A percentile compares a stretch with the other conserved stretches of the same genome.
Conservation (phyloP, 2,888 invertebrate genomes). For the Leuctra nigra region DNA sequence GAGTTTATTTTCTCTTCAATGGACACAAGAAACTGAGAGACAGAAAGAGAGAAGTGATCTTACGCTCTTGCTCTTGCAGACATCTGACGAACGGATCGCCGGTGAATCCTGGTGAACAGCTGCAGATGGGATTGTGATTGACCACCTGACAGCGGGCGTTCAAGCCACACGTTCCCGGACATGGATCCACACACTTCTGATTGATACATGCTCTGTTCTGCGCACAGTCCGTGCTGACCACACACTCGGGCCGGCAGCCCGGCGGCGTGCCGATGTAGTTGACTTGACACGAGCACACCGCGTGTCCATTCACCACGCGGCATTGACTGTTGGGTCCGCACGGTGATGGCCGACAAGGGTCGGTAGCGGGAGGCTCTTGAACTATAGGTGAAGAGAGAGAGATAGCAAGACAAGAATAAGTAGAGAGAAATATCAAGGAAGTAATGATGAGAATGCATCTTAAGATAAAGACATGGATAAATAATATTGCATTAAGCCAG, state of each 20-base stretch:
- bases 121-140: constrained; percentile 65
- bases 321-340: constrained; percentile 81
- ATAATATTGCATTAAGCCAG: too few relatives aligned
- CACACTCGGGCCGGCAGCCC: constrained; percentile 65
- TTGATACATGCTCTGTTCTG: constrained; percentile 58
- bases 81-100: constrained; percentile 63
- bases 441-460: too few relatives aligned
- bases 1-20: too few relatives aligned
- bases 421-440: constrained; percentile 5
- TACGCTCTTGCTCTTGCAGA: constrained; percentile 27
- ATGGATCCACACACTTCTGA: constrained; percentile 65
- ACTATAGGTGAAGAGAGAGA: constrained; percentile 13
- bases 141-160: constrained; percentile 66
- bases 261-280: constrained; percentile 60
- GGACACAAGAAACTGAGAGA: not conserved
- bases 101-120: constrained; percentile 53
- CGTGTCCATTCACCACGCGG: constrained; percentile 61
- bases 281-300: constrained; percentile 62
- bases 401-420: constrained; percentile 18
- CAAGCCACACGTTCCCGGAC: constrained; percentile 63
- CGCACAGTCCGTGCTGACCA: constrained; percentile 64
- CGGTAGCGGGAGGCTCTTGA: constrained; percentile 34
- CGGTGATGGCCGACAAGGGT: constrained; percentile 70
- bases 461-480: too few relatives aligned
- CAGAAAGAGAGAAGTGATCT: constrained; percentile 14